Evolutionary conservation across 2,888 invertebrate species (phyloP).

Genomic region (Cerastoderma edule): DNA sequence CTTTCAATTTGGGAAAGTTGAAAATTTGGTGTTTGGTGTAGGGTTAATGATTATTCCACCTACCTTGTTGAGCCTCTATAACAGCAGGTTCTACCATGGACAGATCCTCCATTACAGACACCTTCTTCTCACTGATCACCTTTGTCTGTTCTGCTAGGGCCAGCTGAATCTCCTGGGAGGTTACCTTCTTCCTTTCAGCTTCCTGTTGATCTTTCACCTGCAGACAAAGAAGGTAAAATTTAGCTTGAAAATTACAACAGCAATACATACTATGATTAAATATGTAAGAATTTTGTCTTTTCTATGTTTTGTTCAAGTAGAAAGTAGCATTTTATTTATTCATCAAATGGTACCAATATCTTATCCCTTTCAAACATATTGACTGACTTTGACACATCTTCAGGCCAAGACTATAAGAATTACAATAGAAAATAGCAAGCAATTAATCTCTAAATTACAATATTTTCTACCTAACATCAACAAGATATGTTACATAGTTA

Average conservation of each 20-base stretch:
- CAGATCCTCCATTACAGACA: constrained; percentile 97
- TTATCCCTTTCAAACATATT: too few species aligned
- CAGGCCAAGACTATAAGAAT: too few species aligned
- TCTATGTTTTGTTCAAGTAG: not conserved
- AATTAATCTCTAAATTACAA: too few species aligned
- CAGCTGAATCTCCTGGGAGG: constrained; percentile 98
- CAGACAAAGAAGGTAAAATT: too few species aligned
- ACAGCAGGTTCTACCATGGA: constrained; percentile 99
- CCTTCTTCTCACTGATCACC: constrained; percentile 96
- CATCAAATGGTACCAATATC: too few species aligned
- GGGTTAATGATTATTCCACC: too few species aligned
- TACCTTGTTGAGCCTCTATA: constrained; percentile 97
- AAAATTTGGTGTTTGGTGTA: too few species aligned
- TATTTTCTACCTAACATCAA: too few species aligned
- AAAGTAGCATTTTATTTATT: not conserved
- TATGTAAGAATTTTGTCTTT: not conserved
- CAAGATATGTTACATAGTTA: too few species aligned
- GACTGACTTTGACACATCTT: too few species aligned
- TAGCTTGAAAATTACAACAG: not conserved
- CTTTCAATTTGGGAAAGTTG: too few species aligned
- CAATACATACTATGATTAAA: not conserved
- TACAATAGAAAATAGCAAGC: too few species aligned
- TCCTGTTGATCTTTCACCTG: constrained; percentile 96
- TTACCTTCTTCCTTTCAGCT: constrained; percentile 99
- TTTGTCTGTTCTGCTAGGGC: constrained; percentile 92